Evolutionary conservation across 2,113 vertebrate genomes (phyloP).

Genomic region (Cynopterus brachyotis): DNA sequence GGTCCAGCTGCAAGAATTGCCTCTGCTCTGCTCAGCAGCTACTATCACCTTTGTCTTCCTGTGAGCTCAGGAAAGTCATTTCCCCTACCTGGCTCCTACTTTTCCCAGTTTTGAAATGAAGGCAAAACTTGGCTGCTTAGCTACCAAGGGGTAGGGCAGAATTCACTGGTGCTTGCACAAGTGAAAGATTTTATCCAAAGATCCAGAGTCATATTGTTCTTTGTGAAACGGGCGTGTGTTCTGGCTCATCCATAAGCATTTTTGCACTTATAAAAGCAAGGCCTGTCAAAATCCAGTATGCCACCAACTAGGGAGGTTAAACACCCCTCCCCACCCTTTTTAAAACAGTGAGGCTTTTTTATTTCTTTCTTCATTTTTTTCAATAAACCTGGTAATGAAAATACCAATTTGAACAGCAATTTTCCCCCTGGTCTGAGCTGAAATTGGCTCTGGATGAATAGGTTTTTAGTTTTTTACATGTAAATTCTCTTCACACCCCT

Average conservation of each 20-base stretch:
- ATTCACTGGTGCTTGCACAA: not conserved
- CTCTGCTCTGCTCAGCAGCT: not conserved
- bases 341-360: slow-evolving; percentile 73
- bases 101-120: not conserved
- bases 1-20: not conserved
- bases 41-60: accelerated
- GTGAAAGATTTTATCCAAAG: not conserved
- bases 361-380: slow-evolving; percentile 73
- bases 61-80: not conserved
- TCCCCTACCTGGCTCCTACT: not conserved
- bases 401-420: slow-evolving; percentile 67
- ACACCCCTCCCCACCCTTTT: not conserved
- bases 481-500: slow-evolving; percentile 48
- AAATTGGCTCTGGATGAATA: slow-evolving; percentile 78
- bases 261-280: not conserved
- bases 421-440: slow-evolving; percentile 21
- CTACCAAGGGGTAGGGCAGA: not conserved
- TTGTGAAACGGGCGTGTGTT: accelerated
- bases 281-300: not conserved
- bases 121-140: not conserved
- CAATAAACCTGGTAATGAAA: slow-evolving; percentile 79
- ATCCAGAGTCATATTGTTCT: not conserved
- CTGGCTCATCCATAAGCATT: not conserved
- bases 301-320: not conserved
- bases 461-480: slow-evolving; percentile 55